Evolutionary conservation across 2,113 vertebrate genomes (phyloP), one percentile per base, ranked within the genome.

Genomic region (Lates calcarifer): DNA sequence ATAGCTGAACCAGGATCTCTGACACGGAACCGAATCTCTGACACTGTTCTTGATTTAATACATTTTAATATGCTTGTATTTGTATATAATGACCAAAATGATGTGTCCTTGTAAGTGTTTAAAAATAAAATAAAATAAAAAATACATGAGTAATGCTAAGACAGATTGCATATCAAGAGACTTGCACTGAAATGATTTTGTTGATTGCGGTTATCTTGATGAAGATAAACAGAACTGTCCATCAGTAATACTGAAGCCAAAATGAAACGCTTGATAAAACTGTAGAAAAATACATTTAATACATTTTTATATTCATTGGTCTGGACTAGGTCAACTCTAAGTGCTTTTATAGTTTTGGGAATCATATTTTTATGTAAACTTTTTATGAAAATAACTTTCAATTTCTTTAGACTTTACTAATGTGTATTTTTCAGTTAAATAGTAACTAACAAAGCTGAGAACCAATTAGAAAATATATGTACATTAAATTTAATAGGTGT

Each of bases 131-230:
- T 20, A 22, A 33, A 43, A 56, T 64, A n/a, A 60, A 22, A 33
- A 43, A 56, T 64, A n/a, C 49, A 77, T 61, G 31, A 62, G 24
- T n/a, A 28, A 28, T 47, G 18, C n/a, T 45, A 56, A 56, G 26
- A 75, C 4, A 43, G 37, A 62, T 10, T 26, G n/a, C n/a, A n/a
- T 18, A 60, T 9, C n/a, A 5, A 6, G 22, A 47, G 22, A 62
- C 15, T 22, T 18, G 3, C 18, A 47, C 45, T 47, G 18, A 47
- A 20, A 47, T 47, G 6, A 47, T 20, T 47, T 39, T 41, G 10
- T 51, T 29, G 12, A n/a, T 17, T 69, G 33, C 39, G 22, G 24
- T 43, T 24, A 13, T 65, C 56, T 56, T 56, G 35, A 15, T 65
- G 35, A 65, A 20, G 37, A 33, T 18, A 47, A 22, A 20, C 45